These are phyloP conservation scores for Forbesichthys papilliferus DNA, from an alignment of 2,113 vertebrate species.

Conservation along the genomic window DNA sequence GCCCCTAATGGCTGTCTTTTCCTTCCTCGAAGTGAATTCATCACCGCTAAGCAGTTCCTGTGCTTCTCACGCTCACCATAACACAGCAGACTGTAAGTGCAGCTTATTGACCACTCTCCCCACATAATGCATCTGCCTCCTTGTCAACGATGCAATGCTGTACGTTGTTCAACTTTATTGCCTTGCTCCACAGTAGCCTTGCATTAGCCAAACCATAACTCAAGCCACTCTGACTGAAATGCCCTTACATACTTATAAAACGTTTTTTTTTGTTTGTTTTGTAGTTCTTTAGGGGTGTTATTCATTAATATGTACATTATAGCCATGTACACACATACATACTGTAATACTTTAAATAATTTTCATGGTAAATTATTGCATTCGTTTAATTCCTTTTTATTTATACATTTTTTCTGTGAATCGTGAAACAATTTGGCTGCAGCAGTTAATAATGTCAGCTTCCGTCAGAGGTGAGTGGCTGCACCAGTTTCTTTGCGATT, in stretches of 20 bases:
- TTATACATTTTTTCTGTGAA: background rate
- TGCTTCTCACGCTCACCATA: conserved; percentile 5
- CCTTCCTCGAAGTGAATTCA: conserved; percentile 23
- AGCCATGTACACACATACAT: background rate
- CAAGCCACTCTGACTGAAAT: conserved; percentile 11
- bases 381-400: too few relatives aligned
- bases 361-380: too few relatives aligned
- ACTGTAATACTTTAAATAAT: too few relatives aligned
- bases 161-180: conserved; percentile 11
- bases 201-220: conserved; percentile 13
- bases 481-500: conserved; percentile 65
- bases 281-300: background rate
- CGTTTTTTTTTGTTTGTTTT: background rate
- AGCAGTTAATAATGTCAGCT: conserved; percentile 14
- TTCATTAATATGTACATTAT: background rate
- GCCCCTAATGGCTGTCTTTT: conserved; percentile 15
- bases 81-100: conserved; percentile 31
- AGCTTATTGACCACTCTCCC: conserved; percentile 39
- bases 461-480: conserved; percentile 37
- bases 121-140: conserved; percentile 28
- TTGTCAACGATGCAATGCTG: conserved; percentile 14
- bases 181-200: background rate
- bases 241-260: background rate
- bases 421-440: conserved; percentile 19
- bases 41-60: conserved; percentile 5